These are phyloP conservation scores for Brienomyrus longianalis DNA, from an alignment of 2,113 vertebrate species.

Conservation along the genomic window DNA sequence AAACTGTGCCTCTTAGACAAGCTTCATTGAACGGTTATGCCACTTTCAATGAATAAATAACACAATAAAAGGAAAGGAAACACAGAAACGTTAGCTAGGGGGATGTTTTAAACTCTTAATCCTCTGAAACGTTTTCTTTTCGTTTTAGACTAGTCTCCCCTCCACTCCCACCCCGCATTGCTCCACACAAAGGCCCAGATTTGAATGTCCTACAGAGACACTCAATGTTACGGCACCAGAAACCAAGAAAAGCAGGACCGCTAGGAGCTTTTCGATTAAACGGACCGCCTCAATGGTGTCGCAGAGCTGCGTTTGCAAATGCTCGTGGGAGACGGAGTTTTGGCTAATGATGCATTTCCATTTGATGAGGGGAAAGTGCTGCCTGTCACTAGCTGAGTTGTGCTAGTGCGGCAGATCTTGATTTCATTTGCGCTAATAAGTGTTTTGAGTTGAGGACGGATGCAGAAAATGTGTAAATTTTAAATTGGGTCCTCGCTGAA, in stretches of 20 bases:
- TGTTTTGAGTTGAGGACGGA: constrained; percentile 8
- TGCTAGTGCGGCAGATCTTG: constrained; percentile 14
- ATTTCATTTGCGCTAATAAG: constrained; percentile 30
- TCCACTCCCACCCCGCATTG: neutral
- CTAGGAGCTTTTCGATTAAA: constrained; percentile 28
- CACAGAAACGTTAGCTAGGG: neutral
- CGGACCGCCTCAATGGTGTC: constrained; percentile 19
- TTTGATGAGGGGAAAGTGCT: neutral
- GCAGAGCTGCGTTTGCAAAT: constrained; percentile 12
- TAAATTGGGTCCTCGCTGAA: constrained; percentile 2
- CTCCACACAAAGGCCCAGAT: neutral
- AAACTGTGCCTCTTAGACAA: neutral
- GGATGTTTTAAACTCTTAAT: neutral
- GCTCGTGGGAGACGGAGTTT: constrained; percentile 19
- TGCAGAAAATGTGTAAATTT: neutral
- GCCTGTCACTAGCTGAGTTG: constrained; percentile 10
- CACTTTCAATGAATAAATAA: neutral
- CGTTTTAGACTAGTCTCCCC: neutral
- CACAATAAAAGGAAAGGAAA: neutral
- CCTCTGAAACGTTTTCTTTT: neutral
- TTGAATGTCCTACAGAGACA: neutral
- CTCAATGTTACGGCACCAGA: neutral
- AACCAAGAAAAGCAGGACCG: neutral
- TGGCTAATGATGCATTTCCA: neutral
- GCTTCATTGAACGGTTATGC: neutral